Percentiles rank a stretch among this genome's conserved stretches.
Conservation (phyloP, 2,797 vertebrate species). For the Delichon dasypus region DNA sequence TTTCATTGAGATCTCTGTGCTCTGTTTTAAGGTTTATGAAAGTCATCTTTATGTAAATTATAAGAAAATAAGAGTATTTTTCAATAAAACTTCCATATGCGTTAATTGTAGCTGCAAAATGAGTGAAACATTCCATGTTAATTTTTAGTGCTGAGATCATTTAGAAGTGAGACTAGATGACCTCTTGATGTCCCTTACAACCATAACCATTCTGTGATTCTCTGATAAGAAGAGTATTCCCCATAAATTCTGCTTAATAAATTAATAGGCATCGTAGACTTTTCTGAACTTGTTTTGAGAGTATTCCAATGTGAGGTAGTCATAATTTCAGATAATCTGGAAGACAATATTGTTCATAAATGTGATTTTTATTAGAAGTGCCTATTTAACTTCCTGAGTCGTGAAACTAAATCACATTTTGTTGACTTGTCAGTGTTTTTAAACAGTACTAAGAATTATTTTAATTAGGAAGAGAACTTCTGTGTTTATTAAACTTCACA, state of each 20-base stretch:
- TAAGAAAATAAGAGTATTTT: background rate
- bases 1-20: background rate
- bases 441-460: constrained; percentile 7
- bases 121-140: background rate
- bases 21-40: background rate
- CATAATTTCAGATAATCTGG: background rate
- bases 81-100: background rate
- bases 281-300: background rate
- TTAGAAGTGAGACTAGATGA: background rate
- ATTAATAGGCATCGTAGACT: background rate
- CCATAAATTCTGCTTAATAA: background rate
- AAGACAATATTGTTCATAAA: background rate
- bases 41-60: background rate
- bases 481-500: constrained; percentile 3
- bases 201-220: background rate
- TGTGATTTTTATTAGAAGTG: background rate
- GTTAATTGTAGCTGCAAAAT: background rate
- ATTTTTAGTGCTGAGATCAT: background rate
- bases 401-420: background rate
- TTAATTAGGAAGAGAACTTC: background rate
- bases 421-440: background rate
- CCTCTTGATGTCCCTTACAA: background rate
- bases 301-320: background rate
- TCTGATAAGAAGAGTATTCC: background rate
- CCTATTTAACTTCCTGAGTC: background rate